Conservation (phyloP, 2,797 vertebrate genomes). For the Alcedo quadribrachys region DNA sequence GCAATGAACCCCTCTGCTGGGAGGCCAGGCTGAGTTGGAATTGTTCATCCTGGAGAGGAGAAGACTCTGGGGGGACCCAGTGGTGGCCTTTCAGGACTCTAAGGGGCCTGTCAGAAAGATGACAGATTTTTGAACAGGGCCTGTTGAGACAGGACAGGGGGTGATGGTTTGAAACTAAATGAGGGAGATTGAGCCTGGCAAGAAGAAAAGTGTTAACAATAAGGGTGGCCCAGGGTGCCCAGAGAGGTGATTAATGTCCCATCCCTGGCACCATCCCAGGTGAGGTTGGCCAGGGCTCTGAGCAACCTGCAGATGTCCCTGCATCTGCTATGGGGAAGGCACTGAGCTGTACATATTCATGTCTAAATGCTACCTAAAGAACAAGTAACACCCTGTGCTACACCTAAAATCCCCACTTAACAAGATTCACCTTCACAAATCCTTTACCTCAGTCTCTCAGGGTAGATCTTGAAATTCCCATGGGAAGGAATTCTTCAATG, state of each 20-base stretch:
- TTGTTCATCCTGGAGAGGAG: background rate
- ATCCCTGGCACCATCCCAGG: background rate
- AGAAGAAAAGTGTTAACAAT: background rate
- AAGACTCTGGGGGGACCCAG: background rate
- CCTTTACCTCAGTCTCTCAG: accelerated
- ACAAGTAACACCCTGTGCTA: background rate
- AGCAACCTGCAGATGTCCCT: background rate
- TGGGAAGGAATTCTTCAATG: background rate
- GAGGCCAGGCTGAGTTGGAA: background rate
- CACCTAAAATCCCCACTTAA: background rate
- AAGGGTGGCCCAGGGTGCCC: background rate
- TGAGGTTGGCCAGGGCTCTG: background rate
- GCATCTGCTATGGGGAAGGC: background rate
- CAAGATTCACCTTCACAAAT: background rate
- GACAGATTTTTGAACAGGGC: background rate
- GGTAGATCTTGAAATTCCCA: background rate
- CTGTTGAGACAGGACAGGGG: background rate
- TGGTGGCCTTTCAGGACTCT: too few relatives aligned
- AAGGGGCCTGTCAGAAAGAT: background rate
- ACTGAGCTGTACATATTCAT: background rate
- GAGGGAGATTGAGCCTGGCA: background rate
- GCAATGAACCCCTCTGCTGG: background rate
- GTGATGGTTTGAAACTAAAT: background rate
- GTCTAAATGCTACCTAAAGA: background rate
- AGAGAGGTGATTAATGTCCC: background rate